phyloP scores from a whole-genome alignment of 2,797 vertebrate genomes.

The Echeneis naucrates region DNA sequence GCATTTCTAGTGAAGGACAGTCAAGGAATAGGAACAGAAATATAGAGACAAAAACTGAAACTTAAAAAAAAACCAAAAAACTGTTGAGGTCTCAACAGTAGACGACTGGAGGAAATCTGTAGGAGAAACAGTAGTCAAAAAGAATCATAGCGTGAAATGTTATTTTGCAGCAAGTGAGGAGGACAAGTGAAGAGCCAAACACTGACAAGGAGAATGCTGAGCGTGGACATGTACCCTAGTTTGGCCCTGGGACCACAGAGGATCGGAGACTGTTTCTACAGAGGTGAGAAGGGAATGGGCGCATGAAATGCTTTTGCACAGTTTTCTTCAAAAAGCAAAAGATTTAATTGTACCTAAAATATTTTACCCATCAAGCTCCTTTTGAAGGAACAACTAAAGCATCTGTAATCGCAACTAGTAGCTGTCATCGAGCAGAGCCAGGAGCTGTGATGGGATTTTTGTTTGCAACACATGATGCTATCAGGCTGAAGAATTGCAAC shows the following conservation, averaged over 20 bases:
- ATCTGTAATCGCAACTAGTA: neutral
- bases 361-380: neutral
- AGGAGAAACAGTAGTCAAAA: neutral
- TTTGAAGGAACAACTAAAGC: neutral
- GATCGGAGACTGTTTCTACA: conserved; percentile 84
- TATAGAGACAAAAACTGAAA: neutral
- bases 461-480: neutral
- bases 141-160: conserved; percentile 33
- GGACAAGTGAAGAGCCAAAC: conserved; percentile 21
- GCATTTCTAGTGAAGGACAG: conserved; percentile 49
- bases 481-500: neutral
- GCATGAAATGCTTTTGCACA: neutral
- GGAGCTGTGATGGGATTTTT: neutral
- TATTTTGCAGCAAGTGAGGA: conserved; percentile 35
- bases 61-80: conserved; percentile 18
- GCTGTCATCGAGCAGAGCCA: neutral
- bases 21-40: conserved; percentile 8
- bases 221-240: conserved; percentile 82
- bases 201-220: conserved; percentile 71
- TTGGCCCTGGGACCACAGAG: conserved; percentile 80
- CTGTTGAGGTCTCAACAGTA: conserved; percentile 9
- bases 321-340: neutral
- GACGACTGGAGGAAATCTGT: neutral
- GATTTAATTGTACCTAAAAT: neutral
- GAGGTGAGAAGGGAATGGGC: conserved; percentile 74